Evolutionary conservation across 2,888 invertebrate genomes (phyloP), one percentile per base, ranked within the genome.

Genomic region (Dexiosoma caninum): DNA sequence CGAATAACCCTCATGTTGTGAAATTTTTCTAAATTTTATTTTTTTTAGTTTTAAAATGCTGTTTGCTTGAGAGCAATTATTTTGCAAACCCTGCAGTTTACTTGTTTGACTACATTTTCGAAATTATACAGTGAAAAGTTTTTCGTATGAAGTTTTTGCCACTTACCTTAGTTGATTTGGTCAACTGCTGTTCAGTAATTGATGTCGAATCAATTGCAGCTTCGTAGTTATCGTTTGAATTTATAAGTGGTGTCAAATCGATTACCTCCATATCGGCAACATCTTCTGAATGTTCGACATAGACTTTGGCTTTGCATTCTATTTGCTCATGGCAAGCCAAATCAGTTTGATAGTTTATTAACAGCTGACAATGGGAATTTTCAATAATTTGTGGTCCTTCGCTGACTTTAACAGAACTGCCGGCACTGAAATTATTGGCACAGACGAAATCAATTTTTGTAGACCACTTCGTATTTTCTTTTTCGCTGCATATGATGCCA

Each of bases 381-480:
- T 90, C 90, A 86, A 90, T 89, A 86, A 90, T 87, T 86, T 88
- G 86, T 67, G 86, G 85, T 55, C 66, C 77, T 30, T 74, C 30
- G 9, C 12, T 59, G 32, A 19, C 51, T 16, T 40, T 59, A 30
- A 55, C 55, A 81, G 77, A 55, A 60, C 75, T 62, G 53, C 42
- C 21, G 6, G 4, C 6, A 2, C 62, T 57, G 16, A 57, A 19
- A 32, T 85, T 87, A 84, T 86, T 85, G 57, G 87, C 86, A 79
- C 90, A 90, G 77, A 89, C 87, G 85, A 90, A 90, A 85, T 90
- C 90, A 84, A 90, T 90, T 90, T 88, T 89, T 60, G 90, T 90
- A 62, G 89, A 87, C 89, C 90, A 89, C 64, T 77, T 81, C 7
- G 72, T 76, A 10, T 72, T 72, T 37, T 67, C 57, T 32, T 27